Percentiles rank a stretch among this genome's conserved stretches.
Conservation (phyloP, 1,140 invertebrate species). For the Drosophila biarmipes region DNA sequence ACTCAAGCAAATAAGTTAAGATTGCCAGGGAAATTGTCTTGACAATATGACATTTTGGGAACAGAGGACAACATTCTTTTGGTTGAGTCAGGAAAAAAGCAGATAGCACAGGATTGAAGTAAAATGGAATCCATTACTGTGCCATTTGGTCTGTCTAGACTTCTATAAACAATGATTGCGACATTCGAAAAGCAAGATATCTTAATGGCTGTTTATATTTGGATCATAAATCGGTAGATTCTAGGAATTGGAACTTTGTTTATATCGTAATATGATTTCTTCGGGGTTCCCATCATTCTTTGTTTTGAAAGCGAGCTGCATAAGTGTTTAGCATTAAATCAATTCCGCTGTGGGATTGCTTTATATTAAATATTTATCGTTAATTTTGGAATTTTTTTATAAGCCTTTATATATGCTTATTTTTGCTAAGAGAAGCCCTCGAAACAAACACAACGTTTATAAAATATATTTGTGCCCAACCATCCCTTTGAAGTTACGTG, state of each 20-base stretch:
- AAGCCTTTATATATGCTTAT: neutral
- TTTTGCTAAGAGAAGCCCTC: neutral
- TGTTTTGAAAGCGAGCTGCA: neutral
- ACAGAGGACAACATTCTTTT: neutral
- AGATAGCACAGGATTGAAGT: neutral
- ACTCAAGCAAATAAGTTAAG: constrained; percentile 26
- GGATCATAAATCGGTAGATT: constrained; percentile 11
- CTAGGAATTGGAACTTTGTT: constrained; percentile 2
- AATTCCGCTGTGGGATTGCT: neutral
- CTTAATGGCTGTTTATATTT: constrained; percentile 9
- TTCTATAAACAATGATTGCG: constrained; percentile 6
- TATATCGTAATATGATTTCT: neutral
- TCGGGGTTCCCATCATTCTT: neutral
- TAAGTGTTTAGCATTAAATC: too few species aligned
- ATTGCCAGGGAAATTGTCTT: neutral
- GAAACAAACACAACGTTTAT: neutral
- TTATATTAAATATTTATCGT: too few species aligned
- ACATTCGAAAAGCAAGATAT: constrained; percentile 8
- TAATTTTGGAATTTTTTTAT: neutral
- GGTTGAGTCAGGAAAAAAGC: neutral
- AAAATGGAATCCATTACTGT: constrained; percentile 5
- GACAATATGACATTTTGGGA: constrained; percentile 1
- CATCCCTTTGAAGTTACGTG: constrained; percentile 28
- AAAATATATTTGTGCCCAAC: neutral
- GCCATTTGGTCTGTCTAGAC: neutral